Base-by-base conservation (phyloP, 2,888 invertebrate genomes). In the Aporophyla lueneburgensis region DNA sequence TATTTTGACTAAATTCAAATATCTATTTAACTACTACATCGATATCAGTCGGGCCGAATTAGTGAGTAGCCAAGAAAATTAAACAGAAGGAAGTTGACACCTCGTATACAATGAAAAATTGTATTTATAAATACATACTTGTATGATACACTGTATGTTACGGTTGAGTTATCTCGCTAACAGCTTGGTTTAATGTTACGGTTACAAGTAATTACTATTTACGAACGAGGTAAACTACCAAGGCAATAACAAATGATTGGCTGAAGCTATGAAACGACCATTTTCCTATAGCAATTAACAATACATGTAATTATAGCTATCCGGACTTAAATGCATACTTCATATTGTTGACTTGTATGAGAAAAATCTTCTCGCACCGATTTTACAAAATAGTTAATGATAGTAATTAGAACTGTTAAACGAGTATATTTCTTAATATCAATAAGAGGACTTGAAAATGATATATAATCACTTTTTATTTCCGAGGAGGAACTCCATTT, bases 281-380 rank as follows among this genome's bases (percentile, higher is more conserved):
- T 53, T 67, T 51, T 53, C 6, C 6, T 27, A 10, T n/a, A 27
- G 53, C n/a, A 65, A 46, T 77, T 83, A 40, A 65, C 33, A 59
- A n/a, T 27, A 56, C 16, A 77, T 49, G 40, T 65, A 33, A 46
- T 61, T 43, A 33, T 33, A 16, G 49, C 56, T 24, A 4, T 24
- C 6, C 49, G 43, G 14, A 56, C 10, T 21, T 61, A n/a, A 72
- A 40, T 40, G 53, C n/a, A 7, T 33, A 24, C 10, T 58, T 53
- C 19, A 19, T 19, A 58, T 63, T 19, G 6, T 24, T 46, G 19
- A 76, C 33, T 21, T 54, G 46, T 7, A 40, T 43, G 61, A 40
- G 5, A 27, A 51, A 49, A 40, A 33, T 33, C 33, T 49, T 74
- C 24, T 84, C 70, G 74, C 74, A 83, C 56, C 79, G 74, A 71